Percentiles rank a stretch among this genome's conserved stretches.
Evolutionary conservation across 2,888 invertebrate genomes (phyloP).

Genomic region (Oscheius myriophilus): DNA sequence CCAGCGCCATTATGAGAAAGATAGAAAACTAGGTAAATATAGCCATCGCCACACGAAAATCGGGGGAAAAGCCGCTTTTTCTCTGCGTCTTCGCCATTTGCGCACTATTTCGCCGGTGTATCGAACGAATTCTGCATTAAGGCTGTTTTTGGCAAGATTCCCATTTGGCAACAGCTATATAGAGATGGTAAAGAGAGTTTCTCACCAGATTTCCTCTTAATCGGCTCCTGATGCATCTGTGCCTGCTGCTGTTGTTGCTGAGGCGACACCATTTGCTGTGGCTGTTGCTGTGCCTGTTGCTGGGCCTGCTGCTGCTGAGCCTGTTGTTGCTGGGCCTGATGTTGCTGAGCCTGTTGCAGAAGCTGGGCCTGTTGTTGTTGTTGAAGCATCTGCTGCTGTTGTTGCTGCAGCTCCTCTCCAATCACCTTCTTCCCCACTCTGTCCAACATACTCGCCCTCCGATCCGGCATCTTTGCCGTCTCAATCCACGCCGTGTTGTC

Average conservation of each 20-base stretch:
- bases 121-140: no score
- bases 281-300: background rate
- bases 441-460: background rate
- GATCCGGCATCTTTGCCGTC: background rate
- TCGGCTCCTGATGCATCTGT: constrained; percentile 6
- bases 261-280: background rate
- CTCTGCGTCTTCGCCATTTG: no score
- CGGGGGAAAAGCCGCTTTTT: no score
- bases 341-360: background rate
- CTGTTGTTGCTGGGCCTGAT: background rate
- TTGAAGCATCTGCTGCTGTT: background rate
- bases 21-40: no score
- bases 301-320: background rate
- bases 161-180: no score
- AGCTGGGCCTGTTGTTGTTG: constrained; percentile 6
- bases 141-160: no score
- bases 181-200: no score
- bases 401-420: background rate
- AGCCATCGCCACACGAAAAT: no score
- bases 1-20: no score
- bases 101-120: no score
- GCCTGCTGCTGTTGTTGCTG: background rate
- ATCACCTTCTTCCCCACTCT: constrained; percentile 17
- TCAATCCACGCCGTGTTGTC: constrained; percentile 14
- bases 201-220: constrained; percentile 25